Evolutionary conservation across 2,113 vertebrate species (phyloP).

Genomic region (Myodes glareolus): DNA sequence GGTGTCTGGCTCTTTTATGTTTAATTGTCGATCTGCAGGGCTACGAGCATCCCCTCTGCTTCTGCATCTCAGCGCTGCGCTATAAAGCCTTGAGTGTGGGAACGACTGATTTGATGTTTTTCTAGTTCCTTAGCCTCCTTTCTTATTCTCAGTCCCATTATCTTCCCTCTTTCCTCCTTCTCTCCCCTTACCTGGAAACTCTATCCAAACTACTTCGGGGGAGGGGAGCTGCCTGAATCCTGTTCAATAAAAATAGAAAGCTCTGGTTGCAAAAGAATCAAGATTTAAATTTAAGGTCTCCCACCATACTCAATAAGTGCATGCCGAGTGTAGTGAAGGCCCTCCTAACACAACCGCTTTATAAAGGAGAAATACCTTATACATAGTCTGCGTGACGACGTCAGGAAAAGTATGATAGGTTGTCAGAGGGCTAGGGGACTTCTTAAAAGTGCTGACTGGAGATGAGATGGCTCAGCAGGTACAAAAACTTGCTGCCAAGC

Average conservation of each 20-base stretch:
- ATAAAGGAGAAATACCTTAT: not conserved
- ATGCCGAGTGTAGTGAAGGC: not conserved
- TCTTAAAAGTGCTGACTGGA: not conserved
- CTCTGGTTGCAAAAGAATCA: not conserved
- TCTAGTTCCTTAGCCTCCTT: not conserved
- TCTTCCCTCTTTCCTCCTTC: not conserved
- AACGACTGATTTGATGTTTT: not conserved
- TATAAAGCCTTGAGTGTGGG: not conserved
- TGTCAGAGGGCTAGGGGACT: constrained; percentile 7
- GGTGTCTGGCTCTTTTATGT: not conserved
- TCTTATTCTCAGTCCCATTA: not conserved
- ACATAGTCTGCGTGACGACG: not conserved
- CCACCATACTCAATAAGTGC: not conserved
- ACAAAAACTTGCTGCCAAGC: not conserved
- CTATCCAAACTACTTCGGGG: not conserved
- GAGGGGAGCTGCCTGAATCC: not conserved
- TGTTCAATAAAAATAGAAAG: constrained; percentile 14
- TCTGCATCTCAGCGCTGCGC: not conserved
- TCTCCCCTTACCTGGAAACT: not conserved
- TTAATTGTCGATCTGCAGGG: not conserved
- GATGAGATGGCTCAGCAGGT: too few species aligned
- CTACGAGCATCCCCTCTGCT: not conserved
- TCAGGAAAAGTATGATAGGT: not conserved
- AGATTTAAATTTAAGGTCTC: not conserved
- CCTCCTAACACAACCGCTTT: not conserved